Evolutionary conservation across 2,113 vertebrate species (phyloP).

Genomic region (Zosterops lateralis): DNA sequence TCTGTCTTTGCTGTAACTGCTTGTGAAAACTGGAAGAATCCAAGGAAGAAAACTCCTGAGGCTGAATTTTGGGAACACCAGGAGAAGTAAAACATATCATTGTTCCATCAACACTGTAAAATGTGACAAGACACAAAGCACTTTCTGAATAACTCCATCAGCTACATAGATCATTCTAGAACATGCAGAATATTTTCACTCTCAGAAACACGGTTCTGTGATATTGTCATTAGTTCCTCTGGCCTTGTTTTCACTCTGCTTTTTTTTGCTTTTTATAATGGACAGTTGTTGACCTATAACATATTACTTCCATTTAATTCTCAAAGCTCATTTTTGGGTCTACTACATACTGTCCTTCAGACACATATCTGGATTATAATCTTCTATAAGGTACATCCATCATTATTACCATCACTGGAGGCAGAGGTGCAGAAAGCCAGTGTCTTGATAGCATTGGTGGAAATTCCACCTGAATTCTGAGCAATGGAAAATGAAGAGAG

Average conservation of each 20-base stretch:
- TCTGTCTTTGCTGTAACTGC: not conserved
- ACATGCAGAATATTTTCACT: not conserved
- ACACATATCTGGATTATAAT: not conserved
- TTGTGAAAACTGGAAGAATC: not conserved
- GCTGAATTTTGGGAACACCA: not conserved
- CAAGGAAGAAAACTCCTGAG: not conserved
- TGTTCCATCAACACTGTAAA: not conserved
- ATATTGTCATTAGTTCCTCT: not conserved
- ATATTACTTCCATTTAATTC: not conserved
- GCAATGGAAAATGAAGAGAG: not conserved
- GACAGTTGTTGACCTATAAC: not conserved
- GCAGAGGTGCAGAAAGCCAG: not conserved
- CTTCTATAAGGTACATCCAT: not conserved
- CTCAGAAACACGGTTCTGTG: not conserved
- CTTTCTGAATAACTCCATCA: not conserved
- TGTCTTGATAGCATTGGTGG: not conserved
- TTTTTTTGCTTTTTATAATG: not conserved
- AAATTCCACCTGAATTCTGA: not conserved
- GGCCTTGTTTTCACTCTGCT: not conserved
- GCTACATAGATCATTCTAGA: not conserved
- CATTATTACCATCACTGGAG: not conserved
- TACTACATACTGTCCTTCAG: not conserved
- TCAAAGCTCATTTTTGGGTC: not conserved
- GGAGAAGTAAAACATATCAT: not conserved
- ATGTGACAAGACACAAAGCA: not conserved